These are phyloP conservation scores for Acrobasis consociella DNA, from an alignment of 2,888 invertebrate species.

Conservation along the genomic window DNA sequence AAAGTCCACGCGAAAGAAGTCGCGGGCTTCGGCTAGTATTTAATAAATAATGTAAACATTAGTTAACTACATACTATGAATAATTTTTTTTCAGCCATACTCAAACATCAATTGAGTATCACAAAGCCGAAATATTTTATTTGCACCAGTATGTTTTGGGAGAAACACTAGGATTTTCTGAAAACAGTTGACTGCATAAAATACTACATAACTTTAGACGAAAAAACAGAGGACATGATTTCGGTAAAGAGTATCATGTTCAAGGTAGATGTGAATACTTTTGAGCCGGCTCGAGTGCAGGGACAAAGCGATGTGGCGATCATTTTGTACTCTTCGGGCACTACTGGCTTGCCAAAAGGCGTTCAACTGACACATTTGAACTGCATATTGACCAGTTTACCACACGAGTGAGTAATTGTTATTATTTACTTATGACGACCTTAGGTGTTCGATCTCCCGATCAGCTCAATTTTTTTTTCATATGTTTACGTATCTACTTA, in stretches of 20 bases:
- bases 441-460: too few species aligned
- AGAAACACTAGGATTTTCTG: conserved; percentile 54
- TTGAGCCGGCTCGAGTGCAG: conserved; percentile 70
- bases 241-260: conserved; percentile 46
- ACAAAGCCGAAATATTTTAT: conserved; percentile 86
- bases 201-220: conserved; percentile 52
- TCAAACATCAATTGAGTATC: conserved; percentile 84
- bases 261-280: conserved; percentile 47
- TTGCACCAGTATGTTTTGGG: conserved; percentile 78
- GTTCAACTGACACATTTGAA: too few species aligned
- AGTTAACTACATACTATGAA: neutral
- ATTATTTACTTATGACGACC: too few species aligned
- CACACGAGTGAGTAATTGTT: conserved; percentile 51
- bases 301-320: conserved; percentile 56
- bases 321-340: conserved; percentile 87
- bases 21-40: too few species aligned
- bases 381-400: conserved; percentile 53
- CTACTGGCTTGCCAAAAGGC: conserved; percentile 86
- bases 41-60: too few species aligned
- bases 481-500: too few species aligned
- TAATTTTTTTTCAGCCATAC: conserved; percentile 72
- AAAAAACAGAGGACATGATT: conserved; percentile 38
- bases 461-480: too few species aligned
- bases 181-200: conserved; percentile 49
- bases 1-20: too few species aligned